Percentiles rank a stretch among this genome's conserved stretches.
These are phyloP conservation scores for Pachyseris speciosa DNA, from an alignment of 64 coral and sea anemone genomes.

Conservation along the genomic window DNA sequence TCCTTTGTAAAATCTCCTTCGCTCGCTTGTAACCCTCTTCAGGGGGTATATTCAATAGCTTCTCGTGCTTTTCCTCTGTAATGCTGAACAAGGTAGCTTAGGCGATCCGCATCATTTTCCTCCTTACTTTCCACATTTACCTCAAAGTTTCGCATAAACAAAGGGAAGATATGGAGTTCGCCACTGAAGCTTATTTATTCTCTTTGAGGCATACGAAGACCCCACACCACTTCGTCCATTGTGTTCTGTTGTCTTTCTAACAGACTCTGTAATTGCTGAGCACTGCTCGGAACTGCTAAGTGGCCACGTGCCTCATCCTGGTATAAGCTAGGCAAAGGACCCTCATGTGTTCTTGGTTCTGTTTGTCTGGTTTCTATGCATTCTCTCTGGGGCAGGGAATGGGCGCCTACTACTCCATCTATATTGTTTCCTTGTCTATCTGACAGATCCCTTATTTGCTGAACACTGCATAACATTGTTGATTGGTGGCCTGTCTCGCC, in stretches of 20 bases:
- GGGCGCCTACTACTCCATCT: not conserved
- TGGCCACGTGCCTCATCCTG: not conserved
- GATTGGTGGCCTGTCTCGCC: not conserved
- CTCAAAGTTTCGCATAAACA: conserved; percentile 10
- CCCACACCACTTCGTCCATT: conserved; percentile 18
- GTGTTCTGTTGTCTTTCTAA: too few relatives aligned
- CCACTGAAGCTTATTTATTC: conserved; percentile 33
- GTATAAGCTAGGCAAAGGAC: not conserved
- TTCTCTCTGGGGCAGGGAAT: not conserved
- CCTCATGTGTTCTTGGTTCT: not conserved
- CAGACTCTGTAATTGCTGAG: too few relatives aligned
- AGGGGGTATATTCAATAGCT: not conserved
- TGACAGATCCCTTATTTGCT: not conserved
- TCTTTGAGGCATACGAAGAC: conserved; percentile 32
- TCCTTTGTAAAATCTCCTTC: too few relatives aligned
- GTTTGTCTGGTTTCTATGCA: not conserved
- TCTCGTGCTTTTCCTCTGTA: too few relatives aligned
- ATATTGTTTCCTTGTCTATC: not conserved
- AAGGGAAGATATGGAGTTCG: conserved; percentile 22
- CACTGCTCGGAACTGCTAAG: too few relatives aligned
- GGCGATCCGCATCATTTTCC: not conserved
- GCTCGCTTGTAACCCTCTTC: not conserved
- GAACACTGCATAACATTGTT: not conserved
- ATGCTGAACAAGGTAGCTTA: too few relatives aligned
- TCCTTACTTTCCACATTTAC: conserved; percentile 36